A percentile compares a stretch with the other conserved stretches of the same genome.
Conservation (phyloP, 1,140 invertebrate genomes). For the Atta colombica region DNA sequence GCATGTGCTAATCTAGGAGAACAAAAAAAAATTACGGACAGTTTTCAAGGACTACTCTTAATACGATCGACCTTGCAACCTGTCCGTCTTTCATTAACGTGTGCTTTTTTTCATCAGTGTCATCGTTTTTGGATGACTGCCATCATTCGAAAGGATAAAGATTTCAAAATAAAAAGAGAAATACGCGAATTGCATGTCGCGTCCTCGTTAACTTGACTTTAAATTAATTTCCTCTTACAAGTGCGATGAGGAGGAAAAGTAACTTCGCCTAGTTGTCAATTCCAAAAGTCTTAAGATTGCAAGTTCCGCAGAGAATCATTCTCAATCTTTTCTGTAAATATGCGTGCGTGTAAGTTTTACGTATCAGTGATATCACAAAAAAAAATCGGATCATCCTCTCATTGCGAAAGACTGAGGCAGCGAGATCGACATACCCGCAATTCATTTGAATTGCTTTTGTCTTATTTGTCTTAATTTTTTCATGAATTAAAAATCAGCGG, state of each 20-base stretch:
- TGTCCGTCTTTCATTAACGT: slow-evolving; percentile 58
- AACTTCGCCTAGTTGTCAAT: slow-evolving; percentile 68
- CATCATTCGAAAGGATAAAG: neutral
- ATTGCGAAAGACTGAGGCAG: slow-evolving; percentile 67
- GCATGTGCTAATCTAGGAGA: slow-evolving; percentile 52
- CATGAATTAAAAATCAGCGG: neutral
- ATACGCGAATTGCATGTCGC: slow-evolving; percentile 44
- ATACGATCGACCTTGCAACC: slow-evolving; percentile 63
- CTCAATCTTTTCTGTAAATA: slow-evolving; percentile 65
- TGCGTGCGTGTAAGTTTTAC: slow-evolving; percentile 50
- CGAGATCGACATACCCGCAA: slow-evolving; percentile 29
- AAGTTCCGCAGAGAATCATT: slow-evolving; percentile 33
- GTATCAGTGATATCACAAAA: slow-evolving; percentile 42
- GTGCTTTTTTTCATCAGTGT: slow-evolving; percentile 53
- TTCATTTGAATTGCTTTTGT: slow-evolving; percentile 34
- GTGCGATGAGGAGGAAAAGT: neutral
- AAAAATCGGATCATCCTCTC: slow-evolving; percentile 38
- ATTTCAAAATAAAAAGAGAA: neutral
- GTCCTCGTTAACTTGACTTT: neutral
- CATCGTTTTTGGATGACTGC: slow-evolving; percentile 36
- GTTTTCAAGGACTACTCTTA: slow-evolving; percentile 67
- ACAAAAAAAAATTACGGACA: slow-evolving; percentile 68
- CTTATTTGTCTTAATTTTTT: slow-evolving; percentile 26
- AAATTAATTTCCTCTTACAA: slow-evolving; percentile 30
- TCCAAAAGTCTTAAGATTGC: slow-evolving; percentile 39